A percentile compares a stretch with the other conserved stretches of the same genome.
phyloP scores from a whole-genome alignment of 1,140 invertebrate genomes.

The Eumaeus atala region DNA sequence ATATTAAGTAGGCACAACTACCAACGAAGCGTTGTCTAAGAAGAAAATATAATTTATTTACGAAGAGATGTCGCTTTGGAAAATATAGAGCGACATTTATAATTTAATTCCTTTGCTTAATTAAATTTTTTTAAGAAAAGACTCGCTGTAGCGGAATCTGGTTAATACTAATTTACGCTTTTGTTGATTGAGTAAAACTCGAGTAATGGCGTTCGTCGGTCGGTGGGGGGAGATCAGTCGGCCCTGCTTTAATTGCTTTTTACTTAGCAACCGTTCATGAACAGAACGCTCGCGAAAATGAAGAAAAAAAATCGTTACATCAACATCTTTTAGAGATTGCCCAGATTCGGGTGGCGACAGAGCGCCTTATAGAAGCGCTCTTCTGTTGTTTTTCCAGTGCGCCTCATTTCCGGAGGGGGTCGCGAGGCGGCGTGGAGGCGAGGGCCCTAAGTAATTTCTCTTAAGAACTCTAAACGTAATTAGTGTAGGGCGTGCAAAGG shows the following conservation, averaged over 20 bases:
- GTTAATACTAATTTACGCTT: conserved; percentile 59
- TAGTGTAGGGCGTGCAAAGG: conserved; percentile 76
- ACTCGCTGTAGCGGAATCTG: conserved; percentile 30
- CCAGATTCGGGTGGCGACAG: conserved; percentile 65
- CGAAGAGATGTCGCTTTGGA: neutral
- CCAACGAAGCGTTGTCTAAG: too few species aligned
- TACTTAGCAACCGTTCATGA: conserved; percentile 73
- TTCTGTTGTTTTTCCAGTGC: conserved; percentile 70
- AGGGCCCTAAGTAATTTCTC: conserved; percentile 76
- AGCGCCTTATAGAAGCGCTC: conserved; percentile 58
- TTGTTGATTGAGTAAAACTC: conserved; percentile 55
- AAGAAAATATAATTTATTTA: too few species aligned
- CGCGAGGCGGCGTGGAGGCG: conserved; percentile 55
- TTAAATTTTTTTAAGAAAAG: conserved; percentile 7
- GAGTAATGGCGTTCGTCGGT: conserved; percentile 32
- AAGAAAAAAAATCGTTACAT: conserved; percentile 73
- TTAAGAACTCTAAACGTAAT: conserved; percentile 77
- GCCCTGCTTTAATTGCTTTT: conserved; percentile 73
- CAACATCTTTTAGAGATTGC: conserved; percentile 70
- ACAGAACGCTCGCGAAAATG: conserved; percentile 64
- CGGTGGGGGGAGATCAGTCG: conserved; percentile 51
- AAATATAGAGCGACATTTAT: conserved; percentile 2
- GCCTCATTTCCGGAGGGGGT: conserved; percentile 69
- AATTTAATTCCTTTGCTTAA: conserved; percentile 11
- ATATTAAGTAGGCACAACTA: too few species aligned